Conservation (phyloP, 2,113 vertebrate species). For the Ictalurus punctatus region DNA sequence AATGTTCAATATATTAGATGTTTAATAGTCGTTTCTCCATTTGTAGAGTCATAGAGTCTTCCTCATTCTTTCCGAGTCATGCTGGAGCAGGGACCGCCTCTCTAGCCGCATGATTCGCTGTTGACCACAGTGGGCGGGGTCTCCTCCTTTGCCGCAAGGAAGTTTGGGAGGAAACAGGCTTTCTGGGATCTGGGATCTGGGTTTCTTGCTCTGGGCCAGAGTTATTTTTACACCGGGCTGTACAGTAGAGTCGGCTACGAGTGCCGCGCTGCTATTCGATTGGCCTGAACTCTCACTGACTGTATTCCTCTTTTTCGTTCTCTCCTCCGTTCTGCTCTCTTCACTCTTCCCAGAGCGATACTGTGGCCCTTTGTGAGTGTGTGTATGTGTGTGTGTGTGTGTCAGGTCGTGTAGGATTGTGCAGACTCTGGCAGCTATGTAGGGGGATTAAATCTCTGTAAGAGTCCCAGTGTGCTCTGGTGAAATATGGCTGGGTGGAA, state of each 20-base stretch:
- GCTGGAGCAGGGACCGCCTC: conserved; percentile 27
- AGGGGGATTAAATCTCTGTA: conserved; percentile 54
- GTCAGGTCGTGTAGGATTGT: conserved; percentile 42
- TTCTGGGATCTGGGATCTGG: conserved; percentile 58
- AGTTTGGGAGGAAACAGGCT: conserved; percentile 58
- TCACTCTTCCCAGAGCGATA: conserved; percentile 43
- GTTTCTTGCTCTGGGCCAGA: conserved; percentile 48
- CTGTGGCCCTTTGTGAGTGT: conserved; percentile 50
- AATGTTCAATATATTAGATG: background rate
- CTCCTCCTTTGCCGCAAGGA: conserved; percentile 40
- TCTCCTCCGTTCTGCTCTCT: conserved; percentile 27
- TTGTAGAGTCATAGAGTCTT: background rate
- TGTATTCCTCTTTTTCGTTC: conserved; percentile 34
- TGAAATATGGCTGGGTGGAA: conserved; percentile 56
- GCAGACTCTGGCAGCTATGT: conserved; percentile 53
- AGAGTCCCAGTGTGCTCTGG: conserved; percentile 49
- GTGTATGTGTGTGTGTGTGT: conserved; percentile 47
- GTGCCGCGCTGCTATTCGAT: conserved; percentile 44
- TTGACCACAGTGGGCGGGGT: conserved; percentile 51
- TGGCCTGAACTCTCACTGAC: conserved; percentile 42
- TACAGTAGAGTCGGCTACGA: conserved; percentile 45
- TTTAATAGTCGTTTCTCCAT: background rate
- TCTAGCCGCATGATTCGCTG: conserved; percentile 49
- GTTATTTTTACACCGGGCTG: conserved; percentile 54
- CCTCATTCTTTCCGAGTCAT: conserved; percentile 36